A percentile compares a stretch with the other conserved stretches of the same genome.
Conservation (phyloP, 2,888 invertebrate genomes). For the Rhimphoctona megacephalus region DNA sequence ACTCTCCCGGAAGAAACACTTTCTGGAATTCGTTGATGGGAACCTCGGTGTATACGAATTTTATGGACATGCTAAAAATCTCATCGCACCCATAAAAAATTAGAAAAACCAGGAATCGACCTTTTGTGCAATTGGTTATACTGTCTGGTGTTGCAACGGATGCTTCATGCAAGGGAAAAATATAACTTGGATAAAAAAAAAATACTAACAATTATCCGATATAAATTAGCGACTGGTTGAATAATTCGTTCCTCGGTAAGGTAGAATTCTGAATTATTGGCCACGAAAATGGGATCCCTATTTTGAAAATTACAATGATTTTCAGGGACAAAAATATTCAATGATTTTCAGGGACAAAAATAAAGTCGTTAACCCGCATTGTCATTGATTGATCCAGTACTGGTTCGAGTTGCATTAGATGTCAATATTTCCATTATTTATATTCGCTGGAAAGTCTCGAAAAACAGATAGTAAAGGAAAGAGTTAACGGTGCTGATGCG, state of each 20-base stretch:
- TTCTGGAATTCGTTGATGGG: not conserved
- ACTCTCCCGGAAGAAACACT: not conserved
- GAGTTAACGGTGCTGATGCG: slow-evolving; percentile 26
- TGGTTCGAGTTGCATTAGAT: not conserved
- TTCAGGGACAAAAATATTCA: not conserved
- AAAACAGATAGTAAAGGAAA: not conserved
- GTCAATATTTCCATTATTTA: not conserved
- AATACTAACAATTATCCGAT: not conserved
- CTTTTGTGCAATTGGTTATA: not conserved
- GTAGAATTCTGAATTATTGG: not conserved
- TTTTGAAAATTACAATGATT: no score
- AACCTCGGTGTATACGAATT: not conserved
- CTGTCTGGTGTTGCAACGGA: not conserved
- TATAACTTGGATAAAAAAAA: not conserved
- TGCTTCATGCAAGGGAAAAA: not conserved
- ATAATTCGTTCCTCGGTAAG: not conserved
- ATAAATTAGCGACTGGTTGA: not conserved
- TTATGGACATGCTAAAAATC: slow-evolving; percentile 35
- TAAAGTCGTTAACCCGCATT: not conserved
- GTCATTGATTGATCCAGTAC: no score
- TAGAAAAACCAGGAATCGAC: not conserved
- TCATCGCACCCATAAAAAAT: not conserved
- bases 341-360: not conserved
- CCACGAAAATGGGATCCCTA: not conserved
- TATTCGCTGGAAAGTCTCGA: not conserved